Conservation (phyloP, 2,113 vertebrate genomes). For the Menura novaehollandiae region DNA sequence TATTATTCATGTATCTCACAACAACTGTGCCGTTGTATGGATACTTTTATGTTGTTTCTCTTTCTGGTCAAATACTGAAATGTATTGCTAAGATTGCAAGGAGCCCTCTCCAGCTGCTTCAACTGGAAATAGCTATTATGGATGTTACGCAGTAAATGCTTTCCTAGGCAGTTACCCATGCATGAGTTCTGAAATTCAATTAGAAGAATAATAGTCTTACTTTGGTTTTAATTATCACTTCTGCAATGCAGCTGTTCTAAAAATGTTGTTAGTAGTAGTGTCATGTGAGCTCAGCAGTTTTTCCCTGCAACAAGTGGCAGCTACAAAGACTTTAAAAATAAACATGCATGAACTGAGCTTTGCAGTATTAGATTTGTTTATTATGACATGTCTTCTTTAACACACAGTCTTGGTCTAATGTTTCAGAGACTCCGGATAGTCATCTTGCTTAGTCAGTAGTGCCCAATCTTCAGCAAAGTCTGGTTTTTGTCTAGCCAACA, state of each 20-base stretch:
- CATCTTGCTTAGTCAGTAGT: not conserved
- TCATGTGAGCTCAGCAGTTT: not conserved
- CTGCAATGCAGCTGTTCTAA: not conserved
- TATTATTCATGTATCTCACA: accelerated
- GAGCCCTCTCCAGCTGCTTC: not conserved
- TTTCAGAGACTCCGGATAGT: not conserved
- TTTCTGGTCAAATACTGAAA: not conserved
- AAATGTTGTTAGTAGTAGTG: not conserved
- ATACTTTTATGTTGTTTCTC: not conserved
- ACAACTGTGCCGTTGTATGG: accelerated
- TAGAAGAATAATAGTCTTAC: not conserved
- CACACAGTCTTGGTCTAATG: no score
- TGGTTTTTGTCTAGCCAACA: not conserved
- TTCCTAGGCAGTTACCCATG: not conserved
- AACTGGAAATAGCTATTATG: not conserved
- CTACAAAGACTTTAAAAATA: not conserved
- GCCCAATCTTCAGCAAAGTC: not conserved
- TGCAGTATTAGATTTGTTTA: not conserved
- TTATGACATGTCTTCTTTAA: not conserved
- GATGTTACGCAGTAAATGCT: not conserved
- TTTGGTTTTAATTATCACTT: not conserved
- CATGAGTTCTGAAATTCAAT: not conserved
- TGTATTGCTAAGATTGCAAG: not conserved
- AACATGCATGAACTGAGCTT: not conserved
- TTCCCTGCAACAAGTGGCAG: not conserved